A percentile compares a stretch with the other conserved stretches of the same genome.
Evolutionary conservation across 2,888 invertebrate species (phyloP).

Genomic region (Bedellia somnulentella): DNA sequence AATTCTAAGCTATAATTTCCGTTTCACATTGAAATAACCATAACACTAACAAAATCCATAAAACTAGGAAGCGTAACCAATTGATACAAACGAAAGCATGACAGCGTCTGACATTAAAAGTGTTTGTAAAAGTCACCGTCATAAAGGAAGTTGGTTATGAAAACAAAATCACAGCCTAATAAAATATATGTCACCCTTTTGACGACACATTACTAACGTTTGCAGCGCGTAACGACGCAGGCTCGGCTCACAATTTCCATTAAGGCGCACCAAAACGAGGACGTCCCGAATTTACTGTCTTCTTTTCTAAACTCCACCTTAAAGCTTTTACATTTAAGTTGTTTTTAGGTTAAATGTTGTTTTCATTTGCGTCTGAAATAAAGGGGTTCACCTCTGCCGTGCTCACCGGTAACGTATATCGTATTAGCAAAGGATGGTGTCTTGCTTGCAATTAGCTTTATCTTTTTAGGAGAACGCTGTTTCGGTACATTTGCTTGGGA

Average conservation of each 20-base stretch:
- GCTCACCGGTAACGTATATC: constrained; percentile 54
- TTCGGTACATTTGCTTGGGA: constrained; percentile 12
- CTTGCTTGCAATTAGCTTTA: constrained; percentile 56
- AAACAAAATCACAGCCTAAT: constrained; percentile 47
- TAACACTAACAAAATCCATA: no score
- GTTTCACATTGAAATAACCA: no score
- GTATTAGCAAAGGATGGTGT: constrained; percentile 57
- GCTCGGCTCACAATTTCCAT: constrained; percentile 59
- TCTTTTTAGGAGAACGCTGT: constrained; percentile 44
- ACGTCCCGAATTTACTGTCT: constrained; percentile 27
- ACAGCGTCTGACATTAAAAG: no score
- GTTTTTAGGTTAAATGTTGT: constrained; percentile 12
- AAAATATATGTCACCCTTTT: constrained; percentile 59
- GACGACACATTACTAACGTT: constrained; percentile 60
- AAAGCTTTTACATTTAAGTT: constrained; percentile 13
- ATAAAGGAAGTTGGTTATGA: constrained; percentile 1
- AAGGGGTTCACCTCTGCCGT: constrained; percentile 26
- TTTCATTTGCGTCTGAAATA: constrained; percentile 22
- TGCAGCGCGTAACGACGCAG: constrained; percentile 55
- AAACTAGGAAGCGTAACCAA: no score
- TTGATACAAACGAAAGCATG: no score
- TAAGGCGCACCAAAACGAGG: constrained; percentile 30
- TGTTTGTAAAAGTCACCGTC: no score
- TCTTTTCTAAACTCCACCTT: constrained; percentile 22
- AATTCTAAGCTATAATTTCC: no score